A percentile compares a stretch with the other conserved stretches of the same genome.
Evolutionary conservation across 2,797 vertebrate genomes (phyloP).

Genomic region (Sebastes glaucus): DNA sequence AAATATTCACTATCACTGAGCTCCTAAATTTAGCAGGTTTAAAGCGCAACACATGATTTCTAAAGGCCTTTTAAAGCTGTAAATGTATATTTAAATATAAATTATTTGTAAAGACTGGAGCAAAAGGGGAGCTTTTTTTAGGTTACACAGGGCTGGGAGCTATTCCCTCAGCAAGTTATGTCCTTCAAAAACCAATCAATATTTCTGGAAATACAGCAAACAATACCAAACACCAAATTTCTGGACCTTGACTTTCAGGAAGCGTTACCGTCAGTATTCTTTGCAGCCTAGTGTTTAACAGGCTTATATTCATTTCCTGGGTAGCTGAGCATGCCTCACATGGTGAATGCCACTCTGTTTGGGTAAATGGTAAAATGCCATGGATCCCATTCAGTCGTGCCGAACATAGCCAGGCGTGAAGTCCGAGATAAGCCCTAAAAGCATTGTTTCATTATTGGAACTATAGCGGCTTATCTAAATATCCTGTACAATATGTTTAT

Average conservation of each 20-base stretch:
- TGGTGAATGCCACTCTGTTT: constrained; percentile 54
- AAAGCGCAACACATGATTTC: constrained; percentile 4
- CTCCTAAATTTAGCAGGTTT: constrained; percentile 13
- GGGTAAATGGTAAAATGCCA: constrained; percentile 53
- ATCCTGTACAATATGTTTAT: constrained; percentile 76
- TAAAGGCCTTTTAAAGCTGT: constrained; percentile 33
- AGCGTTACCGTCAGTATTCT: constrained; percentile 28
- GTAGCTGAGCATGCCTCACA: constrained; percentile 45
- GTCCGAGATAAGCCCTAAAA: constrained; percentile 55
- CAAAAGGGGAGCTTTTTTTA: constrained; percentile 11
- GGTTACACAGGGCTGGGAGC: constrained; percentile 9
- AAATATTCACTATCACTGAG: neutral
- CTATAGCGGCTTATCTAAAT: constrained; percentile 62
- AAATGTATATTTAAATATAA: constrained; percentile 35
- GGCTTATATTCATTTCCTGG: constrained; percentile 33
- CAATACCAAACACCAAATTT: constrained; percentile 3
- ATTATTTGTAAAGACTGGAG: constrained; percentile 29
- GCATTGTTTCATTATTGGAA: constrained; percentile 70
- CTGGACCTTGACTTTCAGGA: constrained; percentile 28
- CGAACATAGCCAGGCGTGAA: constrained; percentile 45
- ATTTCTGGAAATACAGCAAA: constrained; percentile 12
- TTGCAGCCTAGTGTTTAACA: constrained; percentile 30
- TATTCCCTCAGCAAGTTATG: neutral
- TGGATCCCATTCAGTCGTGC: constrained; percentile 41
- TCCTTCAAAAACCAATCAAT: constrained; percentile 18